Evolutionary conservation across 2,888 invertebrate species (phyloP), one percentile per base, ranked within the genome.

Genomic region (Melinaea marsaeus): DNA sequence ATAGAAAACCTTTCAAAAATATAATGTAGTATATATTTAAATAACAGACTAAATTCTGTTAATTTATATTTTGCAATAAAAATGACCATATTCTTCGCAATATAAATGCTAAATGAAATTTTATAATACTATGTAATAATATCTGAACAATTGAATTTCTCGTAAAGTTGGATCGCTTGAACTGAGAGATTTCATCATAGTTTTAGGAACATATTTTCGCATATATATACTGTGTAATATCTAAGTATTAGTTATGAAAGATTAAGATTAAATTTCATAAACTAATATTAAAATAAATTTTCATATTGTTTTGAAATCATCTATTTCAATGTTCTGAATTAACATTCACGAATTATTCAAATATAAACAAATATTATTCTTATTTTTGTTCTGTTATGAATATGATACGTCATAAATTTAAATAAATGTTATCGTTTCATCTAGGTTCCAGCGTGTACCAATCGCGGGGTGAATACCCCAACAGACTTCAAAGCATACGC

Each of bases 381-480:
- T 6, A 42, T 13, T 34, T 58, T 55, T 54, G 37, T 33, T 51
- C 33, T 55, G 57, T 55, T 48, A 37, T 22, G 22, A 46, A 37
- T 57, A 42, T 9, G 42, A 59, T 13, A 63, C 58, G 56, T 63
- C 42, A 56, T 56, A 46, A 56, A 58, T 62, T 63, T 65, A 57
- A 42, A 58, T 65, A 60, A 58, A 58, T 47, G 45, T 37, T 13
- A 37, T 34, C 71, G 86, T 84, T 81, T 81, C 72, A 85, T 86
- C 84, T 83, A 66, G 62, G 84, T 83, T 75, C 82, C 79, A 78
- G 75, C 78, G 81, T 69, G 81, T 81, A 76, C 80, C 79, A 77
- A 74, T 64, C 64, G 57, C 33, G 76, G 80, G 86, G 81, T 86
- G 84, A 86, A 86, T 72, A 84, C 70, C 75, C 87, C 79, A 76